A percentile compares a stretch with the other conserved stretches of the same genome.
These are phyloP conservation scores for Micromussa lordhowensis DNA, from an alignment of 92 coral and sea anemone genomes.

Conservation along the genomic window DNA sequence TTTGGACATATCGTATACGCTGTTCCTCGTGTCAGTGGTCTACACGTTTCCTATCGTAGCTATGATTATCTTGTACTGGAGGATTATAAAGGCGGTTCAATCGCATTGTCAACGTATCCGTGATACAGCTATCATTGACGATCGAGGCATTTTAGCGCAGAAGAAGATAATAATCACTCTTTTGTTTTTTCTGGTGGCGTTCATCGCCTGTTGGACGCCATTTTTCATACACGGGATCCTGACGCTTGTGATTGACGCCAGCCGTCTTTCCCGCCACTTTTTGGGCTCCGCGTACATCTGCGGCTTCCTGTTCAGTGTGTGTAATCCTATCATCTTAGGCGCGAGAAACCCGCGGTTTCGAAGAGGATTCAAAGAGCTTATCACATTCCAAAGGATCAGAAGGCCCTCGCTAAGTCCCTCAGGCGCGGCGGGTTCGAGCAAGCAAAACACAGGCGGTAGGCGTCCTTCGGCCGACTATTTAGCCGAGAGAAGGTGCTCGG, in stretches of 20 bases:
- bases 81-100: conserved; percentile 58
- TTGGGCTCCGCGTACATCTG: conserved; percentile 69
- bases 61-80: conserved; percentile 54
- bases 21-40: conserved; percentile 44
- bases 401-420: conserved; percentile 21
- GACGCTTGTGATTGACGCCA: conserved; percentile 36
- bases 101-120: conserved; percentile 73
- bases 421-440: conserved; percentile 3
- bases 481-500: conserved; percentile 82
- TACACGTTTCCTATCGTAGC: conserved; percentile 62
- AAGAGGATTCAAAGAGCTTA: conserved; percentile 78
- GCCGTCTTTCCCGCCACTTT: conserved; percentile 35
- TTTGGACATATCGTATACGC: conserved; percentile 43
- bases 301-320: conserved; percentile 67
- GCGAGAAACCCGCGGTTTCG: conserved; percentile 83
- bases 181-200: conserved; percentile 56
- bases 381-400: conserved; percentile 61
- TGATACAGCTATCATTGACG: conserved; percentile 81
- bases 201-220: conserved; percentile 83
- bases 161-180: conserved; percentile 72
- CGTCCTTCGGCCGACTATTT: conserved; percentile 67
- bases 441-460: conserved; percentile 20
- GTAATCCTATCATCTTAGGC: conserved; percentile 70
- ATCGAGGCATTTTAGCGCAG: conserved; percentile 81
- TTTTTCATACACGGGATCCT: conserved; percentile 58